Evolutionary conservation across 2,888 invertebrate species (phyloP).

Genomic region (Metallyticus violacea): DNA sequence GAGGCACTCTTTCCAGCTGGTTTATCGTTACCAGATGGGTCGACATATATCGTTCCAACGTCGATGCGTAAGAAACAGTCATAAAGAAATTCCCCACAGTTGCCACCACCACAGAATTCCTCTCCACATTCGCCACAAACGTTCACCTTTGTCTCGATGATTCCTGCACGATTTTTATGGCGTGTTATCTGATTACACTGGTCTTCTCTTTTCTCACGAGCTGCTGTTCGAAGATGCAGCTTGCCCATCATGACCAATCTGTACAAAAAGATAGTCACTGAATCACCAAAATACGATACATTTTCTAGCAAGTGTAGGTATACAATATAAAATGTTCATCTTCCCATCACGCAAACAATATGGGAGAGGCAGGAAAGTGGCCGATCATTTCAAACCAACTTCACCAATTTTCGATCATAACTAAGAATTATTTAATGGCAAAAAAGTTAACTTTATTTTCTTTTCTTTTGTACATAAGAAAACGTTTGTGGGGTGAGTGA

Average conservation of each 20-base stretch:
- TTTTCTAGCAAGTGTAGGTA: too few species aligned
- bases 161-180: constrained; percentile 79
- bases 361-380: too few species aligned
- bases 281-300: too few species aligned
- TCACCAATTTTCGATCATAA: too few species aligned
- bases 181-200: constrained; percentile 64
- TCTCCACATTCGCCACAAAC: constrained; percentile 80
- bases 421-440: too few species aligned
- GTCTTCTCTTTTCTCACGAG: constrained; percentile 68
- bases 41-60: constrained; percentile 31
- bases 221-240: constrained; percentile 68
- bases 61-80: constrained; percentile 53
- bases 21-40: constrained; percentile 36
- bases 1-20: constrained; percentile 39
- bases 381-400: too few species aligned
- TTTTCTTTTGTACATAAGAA: too few species aligned
- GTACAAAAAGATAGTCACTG: too few species aligned
- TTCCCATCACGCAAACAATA: too few species aligned
- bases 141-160: constrained; percentile 71
- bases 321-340: too few species aligned
- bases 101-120: constrained; percentile 71
- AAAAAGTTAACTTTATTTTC: too few species aligned
- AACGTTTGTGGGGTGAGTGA: too few species aligned
- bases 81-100: constrained; percentile 56
- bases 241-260: constrained; percentile 80